A percentile compares a stretch with the other conserved stretches of the same genome.
Evolutionary conservation across 1,140 invertebrate species (phyloP).

Genomic region (Batillaria attramentaria): DNA sequence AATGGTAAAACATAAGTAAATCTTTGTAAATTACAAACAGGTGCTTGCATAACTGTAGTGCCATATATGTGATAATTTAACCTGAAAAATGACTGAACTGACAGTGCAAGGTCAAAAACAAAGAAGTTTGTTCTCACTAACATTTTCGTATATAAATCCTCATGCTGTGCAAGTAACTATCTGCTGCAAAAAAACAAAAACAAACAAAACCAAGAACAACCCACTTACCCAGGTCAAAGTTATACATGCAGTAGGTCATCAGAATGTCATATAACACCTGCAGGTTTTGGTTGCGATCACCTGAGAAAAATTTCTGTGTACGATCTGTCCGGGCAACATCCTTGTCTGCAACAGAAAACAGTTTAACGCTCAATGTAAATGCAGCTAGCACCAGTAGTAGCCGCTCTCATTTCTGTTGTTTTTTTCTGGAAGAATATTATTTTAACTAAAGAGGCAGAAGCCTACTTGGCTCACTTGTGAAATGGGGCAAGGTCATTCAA

Average conservation of each 20-base stretch:
- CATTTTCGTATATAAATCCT: no score
- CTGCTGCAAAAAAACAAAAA: not conserved
- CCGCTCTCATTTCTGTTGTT: not conserved
- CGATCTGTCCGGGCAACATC: slow-evolving; percentile 98
- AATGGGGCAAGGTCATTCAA: no score
- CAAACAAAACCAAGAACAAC: not conserved
- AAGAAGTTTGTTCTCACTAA: no score
- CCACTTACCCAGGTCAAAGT: slow-evolving; percentile 91
- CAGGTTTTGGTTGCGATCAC: slow-evolving; percentile 92
- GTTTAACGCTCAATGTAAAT: not conserved
- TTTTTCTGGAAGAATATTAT: not conserved
- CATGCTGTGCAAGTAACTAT: no score
- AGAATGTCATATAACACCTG: slow-evolving; percentile 90
- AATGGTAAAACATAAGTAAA: no score
- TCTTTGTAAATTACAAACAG: no score
- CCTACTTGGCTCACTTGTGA: no score
- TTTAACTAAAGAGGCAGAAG: no score
- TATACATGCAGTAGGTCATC: slow-evolving; percentile 99
- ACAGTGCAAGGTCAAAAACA: not conserved
- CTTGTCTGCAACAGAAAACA: slow-evolving; percentile 81
- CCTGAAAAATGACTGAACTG: no score
- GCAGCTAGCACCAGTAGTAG: not conserved
- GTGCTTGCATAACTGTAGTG: no score
- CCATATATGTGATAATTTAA: no score
- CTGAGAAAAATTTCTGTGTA: slow-evolving; percentile 90